Conservation (phyloP, 2,888 invertebrate genomes). For the Sipunculus nudus region DNA sequence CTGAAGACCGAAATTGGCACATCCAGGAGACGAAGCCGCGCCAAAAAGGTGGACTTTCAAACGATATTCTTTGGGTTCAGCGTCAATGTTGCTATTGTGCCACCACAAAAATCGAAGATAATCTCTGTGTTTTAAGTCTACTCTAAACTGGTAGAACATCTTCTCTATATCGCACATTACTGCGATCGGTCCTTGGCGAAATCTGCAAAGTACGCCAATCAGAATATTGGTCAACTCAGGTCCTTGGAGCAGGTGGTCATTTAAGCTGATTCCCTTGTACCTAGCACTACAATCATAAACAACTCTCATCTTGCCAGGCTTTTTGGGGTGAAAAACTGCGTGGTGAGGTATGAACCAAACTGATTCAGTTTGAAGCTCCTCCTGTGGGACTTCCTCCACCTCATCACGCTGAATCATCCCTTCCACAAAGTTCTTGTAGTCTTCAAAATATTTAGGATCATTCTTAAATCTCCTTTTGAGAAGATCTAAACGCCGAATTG, state of each 20-base stretch:
- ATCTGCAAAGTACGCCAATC: conserved; percentile 16
- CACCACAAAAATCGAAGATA: conserved; percentile 19
- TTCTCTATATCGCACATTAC: conserved; percentile 19
- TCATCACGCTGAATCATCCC: too few species aligned
- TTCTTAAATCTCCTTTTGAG: too few species aligned
- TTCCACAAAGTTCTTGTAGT: too few species aligned
- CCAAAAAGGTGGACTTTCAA: conserved; percentile 19
- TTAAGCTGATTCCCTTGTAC: conserved; percentile 3
- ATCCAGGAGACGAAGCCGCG: conserved; percentile 1
- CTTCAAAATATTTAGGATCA: too few species aligned
- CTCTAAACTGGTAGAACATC: conserved; percentile 19
- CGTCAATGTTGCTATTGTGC: background rate
- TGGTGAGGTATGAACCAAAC: conserved; percentile 17
- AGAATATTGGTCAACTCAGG: conserved; percentile 16
- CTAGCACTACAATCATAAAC: conserved; percentile 16
- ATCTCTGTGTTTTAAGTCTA: conserved; percentile 2
- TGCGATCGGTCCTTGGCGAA: conserved; percentile 16
- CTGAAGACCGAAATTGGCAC: conserved; percentile 10
- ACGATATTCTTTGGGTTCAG: background rate
- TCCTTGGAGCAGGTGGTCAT: conserved; percentile 15
- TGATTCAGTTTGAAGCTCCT: background rate
- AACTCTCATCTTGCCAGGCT: conserved; percentile 12
- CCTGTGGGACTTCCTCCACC: too few species aligned
- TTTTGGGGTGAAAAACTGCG: conserved; percentile 12
- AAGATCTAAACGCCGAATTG: too few species aligned